Percentiles rank a stretch among this genome's conserved stretches.
These are phyloP conservation scores for Temnopleurus reevesii DNA, from an alignment of 53 echinoderm and acorn worm species.

Conservation along the genomic window DNA sequence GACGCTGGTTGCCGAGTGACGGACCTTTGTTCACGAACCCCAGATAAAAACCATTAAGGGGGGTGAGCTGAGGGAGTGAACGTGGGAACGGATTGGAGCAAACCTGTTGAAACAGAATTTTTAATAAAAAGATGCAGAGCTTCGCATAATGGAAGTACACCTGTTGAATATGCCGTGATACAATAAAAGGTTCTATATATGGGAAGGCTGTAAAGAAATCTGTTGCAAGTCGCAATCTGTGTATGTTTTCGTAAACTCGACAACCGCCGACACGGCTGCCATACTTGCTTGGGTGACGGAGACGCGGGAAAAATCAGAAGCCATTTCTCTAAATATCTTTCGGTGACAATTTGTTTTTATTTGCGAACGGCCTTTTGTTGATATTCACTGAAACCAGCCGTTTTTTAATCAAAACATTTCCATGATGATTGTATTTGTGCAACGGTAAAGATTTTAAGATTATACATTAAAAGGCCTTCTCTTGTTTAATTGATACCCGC, in stretches of 20 bases:
- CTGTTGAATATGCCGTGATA: neutral
- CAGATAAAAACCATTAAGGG: conserved; percentile 31
- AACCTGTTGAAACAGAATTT: conserved; percentile 29
- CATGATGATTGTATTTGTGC: too few relatives aligned
- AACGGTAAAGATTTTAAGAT: too few relatives aligned
- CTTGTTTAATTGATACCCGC: too few relatives aligned
- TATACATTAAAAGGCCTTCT: too few relatives aligned
- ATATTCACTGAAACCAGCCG: too few relatives aligned
- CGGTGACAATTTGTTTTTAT: too few relatives aligned
- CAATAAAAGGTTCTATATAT: neutral
- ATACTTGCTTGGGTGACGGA: neutral
- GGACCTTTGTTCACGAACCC: conserved; percentile 2
- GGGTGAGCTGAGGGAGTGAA: neutral
- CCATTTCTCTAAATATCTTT: too few relatives aligned
- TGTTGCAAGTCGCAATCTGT: neutral
- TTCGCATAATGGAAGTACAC: conserved; percentile 15
- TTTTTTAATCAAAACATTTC: too few relatives aligned
- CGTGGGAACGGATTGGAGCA: neutral
- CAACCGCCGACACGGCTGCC: neutral
- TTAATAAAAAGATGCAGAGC: neutral
- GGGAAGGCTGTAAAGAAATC: neutral
- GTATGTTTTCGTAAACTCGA: conserved; percentile 10
- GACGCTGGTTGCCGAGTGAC: conserved; percentile 20
- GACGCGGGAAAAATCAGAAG: conserved; percentile 11
- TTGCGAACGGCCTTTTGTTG: too few relatives aligned